Evolutionary conservation across 2,113 vertebrate genomes (phyloP).

Genomic region (Tenebrosternarchus preto): DNA sequence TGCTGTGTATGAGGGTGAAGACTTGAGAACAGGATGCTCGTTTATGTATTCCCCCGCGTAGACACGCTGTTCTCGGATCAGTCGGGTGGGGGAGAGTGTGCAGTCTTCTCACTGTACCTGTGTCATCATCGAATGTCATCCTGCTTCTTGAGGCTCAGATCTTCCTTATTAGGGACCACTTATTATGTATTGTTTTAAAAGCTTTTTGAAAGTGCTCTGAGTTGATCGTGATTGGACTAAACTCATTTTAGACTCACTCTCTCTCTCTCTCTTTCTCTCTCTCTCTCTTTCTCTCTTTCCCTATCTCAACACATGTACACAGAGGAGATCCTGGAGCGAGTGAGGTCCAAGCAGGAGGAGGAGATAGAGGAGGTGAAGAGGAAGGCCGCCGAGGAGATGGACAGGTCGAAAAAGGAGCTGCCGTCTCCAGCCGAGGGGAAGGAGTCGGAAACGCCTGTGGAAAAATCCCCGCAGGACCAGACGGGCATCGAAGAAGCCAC

Average conservation of each 20-base stretch:
- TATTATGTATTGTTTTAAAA: neutral
- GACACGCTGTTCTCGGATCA: too few relatives aligned
- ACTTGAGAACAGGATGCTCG: too few relatives aligned
- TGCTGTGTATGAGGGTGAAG: too few relatives aligned
- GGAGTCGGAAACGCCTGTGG: constrained; percentile 62
- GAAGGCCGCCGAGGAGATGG: constrained; percentile 52
- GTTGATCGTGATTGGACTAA: neutral
- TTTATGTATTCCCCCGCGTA: too few relatives aligned
- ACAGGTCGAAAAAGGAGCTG: constrained; percentile 73
- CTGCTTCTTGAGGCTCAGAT: too few relatives aligned
- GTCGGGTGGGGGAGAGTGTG: too few relatives aligned
- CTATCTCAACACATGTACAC: neutral
- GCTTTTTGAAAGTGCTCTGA: neutral
- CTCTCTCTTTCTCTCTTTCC: neutral
- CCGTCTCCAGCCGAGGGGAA: constrained; percentile 70
- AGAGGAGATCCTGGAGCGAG: constrained; percentile 84
- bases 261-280: neutral
- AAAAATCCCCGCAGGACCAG: constrained; percentile 62
- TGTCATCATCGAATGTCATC: too few relatives aligned
- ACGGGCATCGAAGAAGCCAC: constrained; percentile 59
- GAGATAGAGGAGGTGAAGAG: constrained; percentile 77
- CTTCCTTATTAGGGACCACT: too few relatives aligned
- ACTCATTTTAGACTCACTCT: neutral
- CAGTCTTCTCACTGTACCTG: neutral
- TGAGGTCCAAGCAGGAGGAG: constrained; percentile 80